Conservation (phyloP, 1,140 invertebrate species). For the Polypedilum vanderplanki region DNA sequence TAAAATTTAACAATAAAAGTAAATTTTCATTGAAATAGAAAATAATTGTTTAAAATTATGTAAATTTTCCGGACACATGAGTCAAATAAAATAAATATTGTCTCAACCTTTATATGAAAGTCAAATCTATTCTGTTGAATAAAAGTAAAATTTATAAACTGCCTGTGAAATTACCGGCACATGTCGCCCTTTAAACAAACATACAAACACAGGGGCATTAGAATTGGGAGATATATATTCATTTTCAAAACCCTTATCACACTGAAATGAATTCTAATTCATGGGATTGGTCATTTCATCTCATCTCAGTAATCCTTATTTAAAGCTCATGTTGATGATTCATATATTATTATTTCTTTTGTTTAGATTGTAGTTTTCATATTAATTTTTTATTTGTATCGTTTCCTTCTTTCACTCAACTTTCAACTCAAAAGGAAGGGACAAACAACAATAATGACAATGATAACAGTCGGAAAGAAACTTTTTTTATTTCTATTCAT, state of each 20-base stretch:
- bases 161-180: neutral
- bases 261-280: conserved; percentile 6
- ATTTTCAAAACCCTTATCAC: conserved; percentile 16
- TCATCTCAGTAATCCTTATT: neutral
- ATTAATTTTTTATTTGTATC: neutral
- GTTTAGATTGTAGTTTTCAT: neutral
- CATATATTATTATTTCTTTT: neutral
- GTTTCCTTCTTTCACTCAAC: neutral
- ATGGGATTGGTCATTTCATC: neutral
- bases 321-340: conserved; percentile 13
- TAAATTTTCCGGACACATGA: neutral
- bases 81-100: neutral
- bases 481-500: neutral
- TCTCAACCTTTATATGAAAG: neutral
- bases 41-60: no score
- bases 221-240: neutral
- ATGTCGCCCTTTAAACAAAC: neutral
- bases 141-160: neutral
- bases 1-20: no score
- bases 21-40: no score
- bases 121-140: neutral
- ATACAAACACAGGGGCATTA: neutral
- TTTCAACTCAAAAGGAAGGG: neutral
- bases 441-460: neutral
- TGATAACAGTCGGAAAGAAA: neutral